Evolutionary conservation across 2,888 invertebrate species (phyloP), one percentile per base, ranked within the genome.

Genomic region (Glyphotaelius pellucidus): DNA sequence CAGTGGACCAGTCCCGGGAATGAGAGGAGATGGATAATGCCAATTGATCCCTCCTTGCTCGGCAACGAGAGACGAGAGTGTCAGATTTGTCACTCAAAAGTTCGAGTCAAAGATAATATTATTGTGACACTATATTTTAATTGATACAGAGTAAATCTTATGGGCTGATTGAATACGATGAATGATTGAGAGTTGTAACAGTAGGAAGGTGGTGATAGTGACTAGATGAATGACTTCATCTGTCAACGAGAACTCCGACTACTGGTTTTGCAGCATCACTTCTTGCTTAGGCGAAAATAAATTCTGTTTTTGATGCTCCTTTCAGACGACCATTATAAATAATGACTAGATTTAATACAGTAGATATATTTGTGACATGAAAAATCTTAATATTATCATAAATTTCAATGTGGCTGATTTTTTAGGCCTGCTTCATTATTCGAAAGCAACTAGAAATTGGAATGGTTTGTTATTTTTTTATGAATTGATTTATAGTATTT

Each of bases 41-140:
- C 67, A 67, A 25, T 25, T 67, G 67, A 67, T 67, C 67, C 9
- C n/a, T 67, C 67, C n/a, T 67, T 67, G 25, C n/a, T n/a, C 7
- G 25, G 67, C 67, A 67, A 67, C 25, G 67, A 67, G 67, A 67
- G 32, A 67, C 25, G 67, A 67, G 67, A 67, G 32, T 32, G 87
- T 87, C 87, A 52, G 87, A 87, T 87, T 87, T 87, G 87, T 87
- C 87, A 87, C 87, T 87, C 87, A 87, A 38, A 84, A 84, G 32
- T 35, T 67, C 67, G 25, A 67, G 25, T 67, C 67, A 25, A 67
- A 67, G 67, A 67, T 67, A 67, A 25, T 67, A n/a, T 67, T 67
- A 67, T 67, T 67, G 9, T 67, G 67, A 67, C 67, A 67, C 25
- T 67, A 67, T n/a, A n/a, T 67, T 67, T 67, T 67, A 67, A 67